These are phyloP conservation scores for Epinephelus lanceolatus DNA, from an alignment of 2,113 vertebrate genomes.

Conservation along the genomic window DNA sequence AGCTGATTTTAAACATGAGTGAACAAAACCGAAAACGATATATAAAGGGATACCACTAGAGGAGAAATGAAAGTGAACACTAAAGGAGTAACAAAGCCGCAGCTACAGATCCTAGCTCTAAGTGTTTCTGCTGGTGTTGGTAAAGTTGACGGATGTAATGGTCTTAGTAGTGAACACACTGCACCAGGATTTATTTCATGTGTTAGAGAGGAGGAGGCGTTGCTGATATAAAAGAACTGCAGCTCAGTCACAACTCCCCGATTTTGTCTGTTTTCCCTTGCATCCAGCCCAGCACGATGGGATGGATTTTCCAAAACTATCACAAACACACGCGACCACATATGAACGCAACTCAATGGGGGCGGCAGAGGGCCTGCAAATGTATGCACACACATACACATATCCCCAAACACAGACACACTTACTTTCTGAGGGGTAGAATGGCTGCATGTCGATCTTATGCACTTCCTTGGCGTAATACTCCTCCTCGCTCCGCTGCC, in stretches of 20 bases:
- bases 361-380: neutral
- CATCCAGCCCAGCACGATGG: constrained; percentile 20
- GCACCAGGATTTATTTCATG: no score
- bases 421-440: constrained; percentile 93
- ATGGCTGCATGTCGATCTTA: constrained; percentile 93
- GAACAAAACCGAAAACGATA: no score
- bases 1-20: no score
- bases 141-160: no score
- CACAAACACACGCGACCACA: constrained; percentile 51
- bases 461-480: constrained; percentile 99
- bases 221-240: constrained; percentile 13
- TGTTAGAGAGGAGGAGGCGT: neutral
- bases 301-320: constrained; percentile 52
- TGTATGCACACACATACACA: constrained; percentile 71
- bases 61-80: no score
- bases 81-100: no score
- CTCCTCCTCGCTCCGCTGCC: constrained; percentile 93
- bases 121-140: no score
- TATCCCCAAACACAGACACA: constrained; percentile 37
- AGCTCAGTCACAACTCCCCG: neutral
- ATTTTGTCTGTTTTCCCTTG: neutral
- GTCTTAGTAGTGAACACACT: no score
- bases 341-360: neutral
- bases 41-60: no score
- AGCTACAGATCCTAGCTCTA: no score